phyloP scores from a whole-genome alignment of 2,113 vertebrate genomes.

The Neotoma lepida region DNA sequence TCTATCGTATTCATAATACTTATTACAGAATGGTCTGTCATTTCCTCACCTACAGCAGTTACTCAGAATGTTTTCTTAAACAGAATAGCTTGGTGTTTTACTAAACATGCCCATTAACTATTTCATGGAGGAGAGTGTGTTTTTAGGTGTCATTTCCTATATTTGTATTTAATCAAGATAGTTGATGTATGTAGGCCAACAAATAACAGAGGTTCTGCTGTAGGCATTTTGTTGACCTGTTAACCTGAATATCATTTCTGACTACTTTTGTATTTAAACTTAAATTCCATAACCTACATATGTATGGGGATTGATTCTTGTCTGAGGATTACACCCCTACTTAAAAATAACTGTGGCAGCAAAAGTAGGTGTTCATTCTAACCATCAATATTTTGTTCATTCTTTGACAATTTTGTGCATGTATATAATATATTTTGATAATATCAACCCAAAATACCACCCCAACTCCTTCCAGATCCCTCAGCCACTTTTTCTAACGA shows the following conservation, averaged over 20 bases:
- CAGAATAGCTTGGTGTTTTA: conserved; percentile 5
- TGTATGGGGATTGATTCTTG: conserved; percentile 37
- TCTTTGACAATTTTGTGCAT: no score
- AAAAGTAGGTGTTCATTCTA: conserved; percentile 39
- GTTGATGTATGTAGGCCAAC: conserved; percentile 76
- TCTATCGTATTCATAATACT: not conserved
- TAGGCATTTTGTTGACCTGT: conserved; percentile 67
- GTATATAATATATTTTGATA: not conserved
- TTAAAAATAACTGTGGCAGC: conserved; percentile 70
- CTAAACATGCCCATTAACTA: conserved; percentile 45
- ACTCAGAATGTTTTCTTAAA: conserved; percentile 45
- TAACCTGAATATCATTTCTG: conserved; percentile 77
- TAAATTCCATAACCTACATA: conserved; percentile 62
- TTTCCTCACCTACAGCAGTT: conserved; percentile 21
- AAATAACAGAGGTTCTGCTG: conserved; percentile 48
- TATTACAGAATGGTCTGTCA: not conserved
- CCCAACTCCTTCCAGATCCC: no score
- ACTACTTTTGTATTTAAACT: conserved; percentile 74
- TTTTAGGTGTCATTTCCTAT: conserved; percentile 59
- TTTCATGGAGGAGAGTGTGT: conserved; percentile 63
- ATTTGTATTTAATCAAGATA: conserved; percentile 70
- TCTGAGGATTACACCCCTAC: conserved; percentile 53
- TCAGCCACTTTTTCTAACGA: not conserved
- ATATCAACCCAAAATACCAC: not conserved
- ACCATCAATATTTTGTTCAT: not conserved